Evolutionary conservation across 2,888 invertebrate genomes (phyloP).

Genomic region (Syrista parreyssii): DNA sequence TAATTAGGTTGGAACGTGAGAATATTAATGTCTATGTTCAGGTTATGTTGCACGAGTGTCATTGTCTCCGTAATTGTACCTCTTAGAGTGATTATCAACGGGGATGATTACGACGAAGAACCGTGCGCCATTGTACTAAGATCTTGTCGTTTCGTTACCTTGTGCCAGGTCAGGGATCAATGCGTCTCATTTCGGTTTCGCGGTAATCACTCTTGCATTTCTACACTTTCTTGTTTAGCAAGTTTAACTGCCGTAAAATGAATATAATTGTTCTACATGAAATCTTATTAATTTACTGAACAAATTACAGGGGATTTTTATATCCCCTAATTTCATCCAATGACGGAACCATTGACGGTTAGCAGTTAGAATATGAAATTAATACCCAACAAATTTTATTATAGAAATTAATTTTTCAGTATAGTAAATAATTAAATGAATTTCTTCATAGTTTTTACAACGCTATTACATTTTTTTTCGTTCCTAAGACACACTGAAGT

Average conservation of each 20-base stretch:
- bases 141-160: neutral
- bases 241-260: neutral
- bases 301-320: neutral
- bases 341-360: neutral
- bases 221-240: neutral
- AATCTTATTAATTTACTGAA: neutral
- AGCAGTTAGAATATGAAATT: no score
- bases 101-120: constrained; percentile 42
- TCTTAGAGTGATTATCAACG: constrained; percentile 48
- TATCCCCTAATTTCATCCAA: neutral
- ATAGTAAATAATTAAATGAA: neutral
- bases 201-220: neutral
- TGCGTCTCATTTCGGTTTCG: neutral
- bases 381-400: no score
- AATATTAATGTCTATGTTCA: constrained; percentile 59
- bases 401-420: neutral
- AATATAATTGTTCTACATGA: neutral
- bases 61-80: constrained; percentile 55
- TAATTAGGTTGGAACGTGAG: constrained; percentile 54
- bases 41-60: constrained; percentile 45
- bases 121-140: neutral
- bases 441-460: neutral
- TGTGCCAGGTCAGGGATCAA: constrained; percentile 33
- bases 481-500: neutral
- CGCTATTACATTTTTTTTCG: neutral